Conservation (phyloP, 2,797 vertebrate species). For the Muscicapa comitata region DNA sequence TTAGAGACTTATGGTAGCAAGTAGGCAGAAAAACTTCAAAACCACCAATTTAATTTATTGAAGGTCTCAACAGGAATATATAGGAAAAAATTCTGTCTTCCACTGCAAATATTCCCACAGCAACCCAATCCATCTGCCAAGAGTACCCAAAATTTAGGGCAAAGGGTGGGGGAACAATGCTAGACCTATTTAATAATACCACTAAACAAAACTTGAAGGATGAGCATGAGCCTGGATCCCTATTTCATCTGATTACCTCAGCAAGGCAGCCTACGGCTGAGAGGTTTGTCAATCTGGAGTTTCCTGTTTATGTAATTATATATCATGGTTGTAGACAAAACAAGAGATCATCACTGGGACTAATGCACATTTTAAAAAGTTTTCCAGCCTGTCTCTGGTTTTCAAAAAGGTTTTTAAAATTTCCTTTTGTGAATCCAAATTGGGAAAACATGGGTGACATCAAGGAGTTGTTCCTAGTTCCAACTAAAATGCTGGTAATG, state of each 20-base stretch:
- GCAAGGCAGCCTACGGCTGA: neutral
- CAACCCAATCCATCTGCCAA: neutral
- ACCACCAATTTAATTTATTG: slow-evolving; percentile 79
- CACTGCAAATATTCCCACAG: slow-evolving; percentile 63
- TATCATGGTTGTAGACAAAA: neutral
- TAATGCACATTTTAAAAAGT: neutral
- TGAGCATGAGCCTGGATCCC: neutral
- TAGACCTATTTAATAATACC: neutral
- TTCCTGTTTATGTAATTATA: neutral
- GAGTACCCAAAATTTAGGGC: slow-evolving; percentile 34
- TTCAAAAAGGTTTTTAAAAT: neutral
- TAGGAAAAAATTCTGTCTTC: slow-evolving; percentile 70
- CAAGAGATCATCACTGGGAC: neutral
- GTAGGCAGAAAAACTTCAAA: slow-evolving; percentile 79
- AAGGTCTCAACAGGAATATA: slow-evolving; percentile 70
- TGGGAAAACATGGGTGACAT: neutral
- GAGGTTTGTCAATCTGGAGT: neutral
- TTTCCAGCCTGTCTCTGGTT: neutral
- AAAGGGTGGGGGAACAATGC: neutral
- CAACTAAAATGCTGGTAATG: neutral
- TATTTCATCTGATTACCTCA: neutral
- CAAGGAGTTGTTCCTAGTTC: neutral
- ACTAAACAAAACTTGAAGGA: neutral
- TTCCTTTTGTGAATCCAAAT: neutral
- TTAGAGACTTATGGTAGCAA: slow-evolving; percentile 76